These are phyloP conservation scores for Chelmon rostratus DNA, from an alignment of 2,797 vertebrate species.

Conservation along the genomic window DNA sequence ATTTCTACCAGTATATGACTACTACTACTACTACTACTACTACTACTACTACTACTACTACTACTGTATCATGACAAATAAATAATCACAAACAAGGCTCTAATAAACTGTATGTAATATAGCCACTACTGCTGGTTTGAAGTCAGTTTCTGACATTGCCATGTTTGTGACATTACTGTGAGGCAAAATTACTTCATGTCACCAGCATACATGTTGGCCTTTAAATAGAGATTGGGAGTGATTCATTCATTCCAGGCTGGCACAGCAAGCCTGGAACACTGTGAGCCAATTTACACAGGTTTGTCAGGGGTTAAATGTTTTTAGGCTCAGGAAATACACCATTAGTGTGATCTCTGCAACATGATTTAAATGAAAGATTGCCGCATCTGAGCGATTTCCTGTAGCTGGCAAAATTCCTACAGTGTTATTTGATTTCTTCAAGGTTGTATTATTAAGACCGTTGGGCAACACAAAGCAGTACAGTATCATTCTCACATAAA, in stretches of 20 bases:
- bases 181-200: neutral
- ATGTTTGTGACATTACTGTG: neutral
- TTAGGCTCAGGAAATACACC: constrained; percentile 6
- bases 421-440: constrained; percentile 47
- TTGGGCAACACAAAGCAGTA: constrained; percentile 46
- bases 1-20: neutral
- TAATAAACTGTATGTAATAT: neutral
- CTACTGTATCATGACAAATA: no score
- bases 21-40: no score
- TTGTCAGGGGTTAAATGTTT: constrained; percentile 37
- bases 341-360: constrained; percentile 38
- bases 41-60: no score
- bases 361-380: constrained; percentile 49
- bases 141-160: neutral
- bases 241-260: neutral
- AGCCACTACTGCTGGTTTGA: constrained; percentile 9
- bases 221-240: neutral
- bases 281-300: constrained; percentile 13
- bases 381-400: constrained; percentile 39
- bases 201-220: neutral
- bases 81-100: no score
- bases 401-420: constrained; percentile 35
- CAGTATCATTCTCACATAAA: neutral
- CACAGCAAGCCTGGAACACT: neutral
- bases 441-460: constrained; percentile 42